phyloP scores from a whole-genome alignment of 1,140 invertebrate species.

The Anastrepha obliqua region DNA sequence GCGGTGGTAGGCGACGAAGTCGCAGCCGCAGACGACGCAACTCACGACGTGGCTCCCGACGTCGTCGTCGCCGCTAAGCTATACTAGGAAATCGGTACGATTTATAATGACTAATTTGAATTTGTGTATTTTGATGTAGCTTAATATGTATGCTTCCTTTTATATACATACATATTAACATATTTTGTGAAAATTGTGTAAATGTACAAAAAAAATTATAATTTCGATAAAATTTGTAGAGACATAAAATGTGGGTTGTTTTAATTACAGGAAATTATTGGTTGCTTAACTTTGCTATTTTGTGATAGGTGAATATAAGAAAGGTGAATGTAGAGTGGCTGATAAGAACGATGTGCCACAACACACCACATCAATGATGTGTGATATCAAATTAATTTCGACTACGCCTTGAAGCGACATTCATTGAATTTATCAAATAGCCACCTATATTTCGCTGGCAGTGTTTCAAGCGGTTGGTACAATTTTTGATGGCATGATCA shows the following conservation, averaged over 20 bases:
- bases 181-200: slow-evolving; percentile 29
- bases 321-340: no score
- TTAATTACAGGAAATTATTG: no score
- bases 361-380: no score
- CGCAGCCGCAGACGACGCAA: slow-evolving; percentile 41
- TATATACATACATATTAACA: neutral
- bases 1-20: slow-evolving; percentile 11
- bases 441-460: no score
- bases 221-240: neutral
- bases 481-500: no score
- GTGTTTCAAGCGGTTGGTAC: no score
- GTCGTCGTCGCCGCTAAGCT: neutral
- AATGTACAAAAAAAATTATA: neutral
- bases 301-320: no score
- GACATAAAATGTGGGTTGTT: neutral
- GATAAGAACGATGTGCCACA: no score
- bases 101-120: slow-evolving; percentile 8
- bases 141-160: neutral
- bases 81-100: neutral
- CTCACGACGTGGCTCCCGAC: slow-evolving; percentile 4
- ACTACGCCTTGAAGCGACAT: no score
- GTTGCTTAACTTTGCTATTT: no score
- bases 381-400: no score
- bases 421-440: no score
- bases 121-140: slow-evolving; percentile 37